These are phyloP conservation scores for Lasiurus cinereus DNA, from an alignment of 2,113 vertebrate genomes.

Conservation along the genomic window DNA sequence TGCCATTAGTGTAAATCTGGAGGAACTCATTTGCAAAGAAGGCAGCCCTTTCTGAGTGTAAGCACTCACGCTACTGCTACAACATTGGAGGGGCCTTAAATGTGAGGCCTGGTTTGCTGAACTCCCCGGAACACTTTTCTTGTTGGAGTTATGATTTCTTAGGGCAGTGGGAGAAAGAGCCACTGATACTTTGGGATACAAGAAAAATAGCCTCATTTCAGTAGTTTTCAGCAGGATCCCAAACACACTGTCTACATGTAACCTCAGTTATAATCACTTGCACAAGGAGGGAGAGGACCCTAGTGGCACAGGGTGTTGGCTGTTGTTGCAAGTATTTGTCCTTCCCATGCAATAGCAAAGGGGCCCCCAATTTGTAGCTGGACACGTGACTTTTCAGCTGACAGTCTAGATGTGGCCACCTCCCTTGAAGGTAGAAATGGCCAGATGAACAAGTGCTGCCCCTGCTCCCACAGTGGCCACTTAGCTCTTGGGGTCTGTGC, in stretches of 20 bases:
- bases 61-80: neutral
- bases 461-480: neutral
- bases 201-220: constrained; percentile 56
- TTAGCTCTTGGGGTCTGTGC: neutral
- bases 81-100: neutral
- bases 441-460: neutral
- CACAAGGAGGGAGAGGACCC: neutral
- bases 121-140: neutral
- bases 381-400: neutral
- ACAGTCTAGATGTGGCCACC: neutral
- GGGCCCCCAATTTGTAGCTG: neutral
- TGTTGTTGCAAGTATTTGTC: neutral
- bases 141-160: neutral
- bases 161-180: constrained; percentile 12
- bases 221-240: constrained; percentile 54
- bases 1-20: constrained; percentile 58
- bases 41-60: neutral
- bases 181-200: constrained; percentile 18
- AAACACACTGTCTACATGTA: constrained; percentile 40
- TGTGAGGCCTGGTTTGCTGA: constrained; percentile 28
- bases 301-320: neutral
- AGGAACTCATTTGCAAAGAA: constrained; percentile 27
- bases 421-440: neutral
- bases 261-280: constrained; percentile 47
- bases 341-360: neutral